These are phyloP conservation scores for Lynx canadensis DNA, from an alignment of 2,113 vertebrate species.

Conservation along the genomic window DNA sequence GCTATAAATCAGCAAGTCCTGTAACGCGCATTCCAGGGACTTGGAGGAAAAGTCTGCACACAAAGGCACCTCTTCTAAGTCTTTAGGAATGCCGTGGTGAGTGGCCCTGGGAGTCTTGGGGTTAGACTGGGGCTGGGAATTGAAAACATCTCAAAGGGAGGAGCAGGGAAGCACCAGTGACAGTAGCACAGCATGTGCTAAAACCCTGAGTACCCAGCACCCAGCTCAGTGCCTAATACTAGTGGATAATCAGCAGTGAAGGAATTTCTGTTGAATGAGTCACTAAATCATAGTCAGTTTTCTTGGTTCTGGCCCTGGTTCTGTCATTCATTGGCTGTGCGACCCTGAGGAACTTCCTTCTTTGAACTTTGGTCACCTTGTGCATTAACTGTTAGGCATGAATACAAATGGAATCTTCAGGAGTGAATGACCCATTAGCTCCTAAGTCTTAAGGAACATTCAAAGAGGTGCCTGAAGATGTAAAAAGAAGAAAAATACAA, in stretches of 20 bases:
- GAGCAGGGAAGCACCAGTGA: neutral
- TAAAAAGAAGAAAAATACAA: neutral
- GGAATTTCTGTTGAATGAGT: neutral
- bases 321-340: neutral
- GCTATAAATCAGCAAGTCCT: conserved; percentile 68
- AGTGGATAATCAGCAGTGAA: neutral
- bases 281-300: neutral
- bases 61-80: conserved; percentile 57
- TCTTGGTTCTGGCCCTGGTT: neutral
- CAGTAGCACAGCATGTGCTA: neutral
- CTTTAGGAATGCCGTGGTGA: conserved; percentile 51
- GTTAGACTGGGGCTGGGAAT: conserved; percentile 53
- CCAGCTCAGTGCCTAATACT: neutral
- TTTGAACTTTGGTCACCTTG: neutral
- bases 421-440: neutral
- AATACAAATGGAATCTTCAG: neutral
- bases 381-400: neutral
- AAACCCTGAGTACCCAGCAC: neutral
- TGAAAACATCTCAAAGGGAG: neutral
- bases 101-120: conserved; percentile 2
- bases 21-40: conserved; percentile 43
- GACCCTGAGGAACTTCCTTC: neutral
- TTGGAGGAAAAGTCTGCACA: conserved; percentile 33
- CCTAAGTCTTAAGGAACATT: neutral
- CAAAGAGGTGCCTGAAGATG: neutral